phyloP scores from a whole-genome alignment of 2,113 vertebrate genomes.

The Trematocara nigrifrons region DNA sequence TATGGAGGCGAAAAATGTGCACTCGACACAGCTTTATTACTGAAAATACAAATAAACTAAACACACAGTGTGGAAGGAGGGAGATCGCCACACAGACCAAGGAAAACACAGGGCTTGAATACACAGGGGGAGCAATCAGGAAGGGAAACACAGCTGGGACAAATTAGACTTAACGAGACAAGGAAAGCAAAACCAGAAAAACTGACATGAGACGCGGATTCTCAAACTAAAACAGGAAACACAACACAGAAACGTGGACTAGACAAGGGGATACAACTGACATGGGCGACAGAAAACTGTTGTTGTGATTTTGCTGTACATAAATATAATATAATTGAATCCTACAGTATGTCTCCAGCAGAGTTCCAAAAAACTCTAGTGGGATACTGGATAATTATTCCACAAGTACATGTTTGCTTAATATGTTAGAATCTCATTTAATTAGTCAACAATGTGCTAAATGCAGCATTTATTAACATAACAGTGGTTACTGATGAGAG shows the following conservation, averaged over 20 bases:
- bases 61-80: not conserved
- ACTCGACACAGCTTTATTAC: not conserved
- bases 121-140: not conserved
- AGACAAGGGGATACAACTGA: not conserved
- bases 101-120: not conserved
- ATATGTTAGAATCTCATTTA: not conserved
- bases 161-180: not conserved
- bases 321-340: not conserved
- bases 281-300: not conserved
- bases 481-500: not conserved
- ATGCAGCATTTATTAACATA: not conserved
- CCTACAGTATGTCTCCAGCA: not conserved
- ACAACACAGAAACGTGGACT: not conserved
- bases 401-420: not conserved
- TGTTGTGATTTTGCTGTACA: not conserved
- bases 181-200: not conserved
- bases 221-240: not conserved
- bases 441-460: not conserved
- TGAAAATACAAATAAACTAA: not conserved
- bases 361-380: not conserved
- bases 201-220: accelerated
- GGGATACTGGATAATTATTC: not conserved
- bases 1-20: not conserved
- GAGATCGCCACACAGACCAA: not conserved
- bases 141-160: not conserved